Base-by-base conservation (phyloP, 2,797 vertebrate genomes). In the Squalus acanthias region DNA sequence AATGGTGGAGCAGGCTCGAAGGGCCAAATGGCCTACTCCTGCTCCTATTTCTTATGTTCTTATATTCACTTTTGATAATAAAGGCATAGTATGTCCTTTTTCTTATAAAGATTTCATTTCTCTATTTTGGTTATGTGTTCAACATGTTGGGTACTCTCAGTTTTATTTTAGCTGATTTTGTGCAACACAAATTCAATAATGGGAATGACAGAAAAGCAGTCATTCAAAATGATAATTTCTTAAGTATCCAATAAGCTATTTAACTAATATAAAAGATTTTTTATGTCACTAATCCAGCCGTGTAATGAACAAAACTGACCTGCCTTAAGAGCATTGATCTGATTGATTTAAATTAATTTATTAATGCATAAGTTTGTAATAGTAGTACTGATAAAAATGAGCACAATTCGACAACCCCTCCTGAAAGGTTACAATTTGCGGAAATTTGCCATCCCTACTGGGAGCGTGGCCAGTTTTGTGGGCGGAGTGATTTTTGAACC, bases 281-380 rank as follows among this genome's bases (percentile, higher is more conserved):
- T 22, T 24, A 29, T 3, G 87, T 60, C 33, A 92, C 39, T 0
- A 85, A 85, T 92, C 89, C 89, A 89, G 53, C 24, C 0, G 2
- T 57, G 74, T 53, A 89, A 89, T 89, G 24, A 29, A 53, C 53
- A 89, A 60, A 89, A 89, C 50, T 39, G 60, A 12, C 60, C 60
- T 20, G 15, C 33, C 17, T 63, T 63, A 26, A 88, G 85, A 88
- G 20, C 8, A 60, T 89, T 29, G 53, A 89, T 29, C 10, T 26
- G 50, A 57, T 29, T 26, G 53, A 89, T 89, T 89, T 60, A 89
- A 13, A 57, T 88, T 88, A 10, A 92, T 65, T 67, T 92, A 65
- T 92, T 92, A n/a, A n/a, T 92, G 89, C 53, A 57, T 89, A 26
- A 26, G 26, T 88, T 88, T 88, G 50, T 88, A 60, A 33, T 89